Evolutionary conservation across 2,888 invertebrate species (phyloP), one percentile per base, ranked within the genome.

Genomic region (Orchesella flavescens): DNA sequence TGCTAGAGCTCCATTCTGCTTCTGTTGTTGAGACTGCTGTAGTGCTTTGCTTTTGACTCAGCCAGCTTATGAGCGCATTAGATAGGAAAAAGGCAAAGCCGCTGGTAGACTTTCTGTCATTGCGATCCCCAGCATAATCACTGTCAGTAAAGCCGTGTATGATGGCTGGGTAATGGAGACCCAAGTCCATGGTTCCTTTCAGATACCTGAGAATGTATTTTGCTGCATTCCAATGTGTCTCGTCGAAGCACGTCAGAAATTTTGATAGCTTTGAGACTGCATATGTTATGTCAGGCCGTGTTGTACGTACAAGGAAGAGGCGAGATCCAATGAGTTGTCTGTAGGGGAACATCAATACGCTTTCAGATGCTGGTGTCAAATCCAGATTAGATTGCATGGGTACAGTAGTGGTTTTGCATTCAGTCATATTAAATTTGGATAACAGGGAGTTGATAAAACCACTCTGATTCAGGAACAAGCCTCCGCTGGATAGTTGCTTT

Each of bases 261-360:
- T 87, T 85, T 1, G 88, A 73, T 5, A 89, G 59, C 10, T 68
- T 78, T 44, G 82, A 73, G 0, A 87, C 86, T 1, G 87, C 81
- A 78, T 72, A 87, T 13, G 86, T 21, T 34, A 89, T 87, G 57
- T 88, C 89, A 10, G 88, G 88, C 7, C 88, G 59, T 1, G 88
- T 86, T 9, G 57, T 23, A 1, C 65, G 53, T 0, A 88, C 84
- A 2, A 88, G 43, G 49, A 87, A 89, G 19, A 88, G 65, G 0
- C 89, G 57, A n/a, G 81, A 46, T 13, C 88, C 88, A 24, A 88
- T 80, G 12, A 87, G 69, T 44, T 86, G 66, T 10, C 76, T 78
- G 44, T 86, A 87, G 1, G 86, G 87, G 7, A 77, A 57, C 0
- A 68, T 53, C 3, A 21, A 12, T 43, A 66, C 34, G 23, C 17